Evolutionary conservation across 2,797 vertebrate species (phyloP).

Genomic region (Streptopelia turtur): DNA sequence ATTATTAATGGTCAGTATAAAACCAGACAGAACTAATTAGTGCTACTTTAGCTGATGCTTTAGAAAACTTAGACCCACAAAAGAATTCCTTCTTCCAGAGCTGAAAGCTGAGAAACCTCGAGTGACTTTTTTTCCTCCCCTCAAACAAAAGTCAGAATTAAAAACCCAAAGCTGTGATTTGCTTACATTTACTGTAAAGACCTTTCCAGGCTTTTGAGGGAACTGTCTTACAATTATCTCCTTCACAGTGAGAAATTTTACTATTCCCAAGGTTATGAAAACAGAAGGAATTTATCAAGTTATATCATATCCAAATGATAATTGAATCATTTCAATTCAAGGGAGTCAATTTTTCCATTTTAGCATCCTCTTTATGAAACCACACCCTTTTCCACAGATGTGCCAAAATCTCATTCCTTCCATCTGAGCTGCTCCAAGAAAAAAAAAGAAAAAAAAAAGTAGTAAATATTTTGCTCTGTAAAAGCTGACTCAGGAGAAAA

Average conservation of each 20-base stretch:
- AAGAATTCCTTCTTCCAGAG: neutral
- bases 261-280: constrained; percentile 1
- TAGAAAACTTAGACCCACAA: neutral
- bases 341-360: constrained; percentile 48
- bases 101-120: neutral
- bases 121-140: rapidly evolving
- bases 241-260: neutral
- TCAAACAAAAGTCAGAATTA: neutral
- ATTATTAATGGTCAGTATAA: neutral
- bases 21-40: neutral
- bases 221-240: neutral
- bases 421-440: neutral
- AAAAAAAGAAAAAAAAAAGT: constrained; percentile 16
- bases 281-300: neutral
- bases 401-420: constrained; percentile 56
- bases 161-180: neutral
- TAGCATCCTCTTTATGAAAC: neutral
- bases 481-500: constrained; percentile 34
- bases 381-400: constrained; percentile 7
- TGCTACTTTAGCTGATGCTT: neutral
- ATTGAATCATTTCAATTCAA: neutral
- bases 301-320: constrained; percentile 42
- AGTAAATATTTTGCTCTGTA: constrained; percentile 15
- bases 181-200: neutral
- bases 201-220: neutral